Conservation (phyloP, 2,797 vertebrate genomes). For the Emys orbicularis region DNA sequence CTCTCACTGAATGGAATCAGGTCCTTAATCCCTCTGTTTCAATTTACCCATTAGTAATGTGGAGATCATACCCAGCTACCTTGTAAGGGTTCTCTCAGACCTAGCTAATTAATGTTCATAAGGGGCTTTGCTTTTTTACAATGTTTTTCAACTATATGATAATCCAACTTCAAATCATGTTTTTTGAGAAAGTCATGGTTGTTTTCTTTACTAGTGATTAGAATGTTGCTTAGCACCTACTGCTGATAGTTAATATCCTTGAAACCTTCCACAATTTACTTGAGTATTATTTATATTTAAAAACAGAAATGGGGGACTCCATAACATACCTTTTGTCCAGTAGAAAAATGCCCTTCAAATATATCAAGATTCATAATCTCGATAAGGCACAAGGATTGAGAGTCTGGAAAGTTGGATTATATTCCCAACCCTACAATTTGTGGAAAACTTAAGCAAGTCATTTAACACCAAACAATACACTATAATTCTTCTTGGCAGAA, state of each 20-base stretch:
- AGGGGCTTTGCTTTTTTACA: not conserved
- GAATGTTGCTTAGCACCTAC: not conserved
- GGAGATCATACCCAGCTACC: not conserved
- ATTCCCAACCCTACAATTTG: not conserved
- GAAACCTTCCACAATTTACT: not conserved
- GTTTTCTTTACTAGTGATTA: not conserved
- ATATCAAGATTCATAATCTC: not conserved
- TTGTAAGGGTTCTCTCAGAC: not conserved
- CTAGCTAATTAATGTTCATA: not conserved
- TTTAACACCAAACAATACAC: not conserved
- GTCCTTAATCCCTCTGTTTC: not conserved
- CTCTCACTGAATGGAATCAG: slow-evolving; percentile 41
- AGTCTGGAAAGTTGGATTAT: not conserved
- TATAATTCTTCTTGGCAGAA: not conserved
- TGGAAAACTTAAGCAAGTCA: not conserved
- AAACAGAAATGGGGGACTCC: not conserved
- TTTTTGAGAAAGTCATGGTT: not conserved
- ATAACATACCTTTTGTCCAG: fast-evolving
- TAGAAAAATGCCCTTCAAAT: not conserved
- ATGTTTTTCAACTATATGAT: not conserved
- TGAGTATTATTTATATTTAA: not conserved
- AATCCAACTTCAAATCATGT: not conserved
- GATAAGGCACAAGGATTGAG: not conserved
- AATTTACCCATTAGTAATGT: not conserved
- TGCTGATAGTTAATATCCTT: not conserved